Base-by-base conservation (phyloP, 2,113 vertebrate species). In the Zootoca vivipara region DNA sequence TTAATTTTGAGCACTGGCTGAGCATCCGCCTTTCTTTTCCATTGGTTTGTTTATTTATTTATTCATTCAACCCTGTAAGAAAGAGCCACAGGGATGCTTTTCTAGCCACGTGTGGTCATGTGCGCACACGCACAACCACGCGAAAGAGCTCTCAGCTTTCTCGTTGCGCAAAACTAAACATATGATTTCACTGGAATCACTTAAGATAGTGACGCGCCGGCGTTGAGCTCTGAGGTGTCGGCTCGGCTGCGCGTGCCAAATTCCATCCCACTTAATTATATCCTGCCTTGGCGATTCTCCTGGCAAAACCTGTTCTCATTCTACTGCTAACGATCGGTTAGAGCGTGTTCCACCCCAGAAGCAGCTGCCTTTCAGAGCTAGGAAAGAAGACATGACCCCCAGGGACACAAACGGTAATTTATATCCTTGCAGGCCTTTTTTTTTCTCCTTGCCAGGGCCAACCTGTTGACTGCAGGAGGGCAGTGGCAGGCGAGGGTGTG, bases 181-280 rank as follows among this genome's bases (percentile, higher is more conserved):
- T 33, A 28, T 52, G 8, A 38, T 75, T 46, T 46, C 46, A 46
- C 46, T n/a, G 42, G 80, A 33, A 77, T 77, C 24, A 65, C 58
- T 69, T 67, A 5, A 35, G 62, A 40, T 22, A 46, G 52, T 88
- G 72, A 88, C 87, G 58, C 5, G 58, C 5, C 42, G 10, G 80
- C 58, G 28, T 88, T 24, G 33, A 4, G 38, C 72, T 75, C 40
- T 88, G 87, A 88, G 87, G 80, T 88, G 87, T 74, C 24, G 15
- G 58, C 87, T 70, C 52, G 38, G n/a, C 20, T 64, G 38, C 80
- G n/a, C 22, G 62, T 64, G 72, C 80, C 58, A 30, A 83, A 88
- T 88, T 83, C 87, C 87, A 83, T 75, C 72, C 22, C 4, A 58
- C 87, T 88, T 88, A 88, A 83, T 88, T 88, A 83, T 88, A 88